Base-by-base conservation (phyloP, 2,113 vertebrate species). In the Taurulus bubalis region DNA sequence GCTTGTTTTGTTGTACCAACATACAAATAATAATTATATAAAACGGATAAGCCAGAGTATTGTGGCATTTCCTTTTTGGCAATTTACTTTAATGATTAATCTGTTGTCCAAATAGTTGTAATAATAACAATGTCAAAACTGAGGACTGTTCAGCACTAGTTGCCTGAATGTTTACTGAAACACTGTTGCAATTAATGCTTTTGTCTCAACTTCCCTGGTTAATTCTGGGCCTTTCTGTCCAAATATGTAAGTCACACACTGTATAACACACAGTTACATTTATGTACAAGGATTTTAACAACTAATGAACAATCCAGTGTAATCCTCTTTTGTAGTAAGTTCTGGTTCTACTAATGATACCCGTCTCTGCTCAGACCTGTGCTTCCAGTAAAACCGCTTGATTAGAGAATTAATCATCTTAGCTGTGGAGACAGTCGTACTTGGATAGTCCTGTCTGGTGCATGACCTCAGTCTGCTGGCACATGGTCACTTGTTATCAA, bases 321-420 rank as follows among this genome's bases (percentile, higher is more conserved):
- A 62, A 36, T 59, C 30, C 28, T 63, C 4, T 38, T 8, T 51
- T 1, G 20, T 6, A 40, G 11, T 71, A 20, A 26, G n/a, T 18
- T 40, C 20, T 30, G 62, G 24, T 64, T 75, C 20, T 69, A 12
- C 69, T 68, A 32, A 42, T 74, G n/a, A 59, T 58, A 24, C 15
- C 20, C n/a, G 8, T 84, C 36, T 77, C 38, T 9, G 24, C 63
- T 75, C 56, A 65, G 34, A 85, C 76, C 56, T 71, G 60, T 51
- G 38, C 24, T 76, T 77, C 79, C 76, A 64, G 79, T 87, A 74
- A 84, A 80, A 77, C 79, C 32, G 42, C 77, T 80, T 36, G 70
- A 75, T 86, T 28, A 82, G 69, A 55, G 62, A 72, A 84, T 89
- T 80, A 80, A 82, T 90, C 77, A 80, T 86, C 36, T 86, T 85